A percentile compares a stretch with the other conserved stretches of the same genome.
phyloP scores from a whole-genome alignment of 2,113 vertebrate genomes.

The Parus major region DNA sequence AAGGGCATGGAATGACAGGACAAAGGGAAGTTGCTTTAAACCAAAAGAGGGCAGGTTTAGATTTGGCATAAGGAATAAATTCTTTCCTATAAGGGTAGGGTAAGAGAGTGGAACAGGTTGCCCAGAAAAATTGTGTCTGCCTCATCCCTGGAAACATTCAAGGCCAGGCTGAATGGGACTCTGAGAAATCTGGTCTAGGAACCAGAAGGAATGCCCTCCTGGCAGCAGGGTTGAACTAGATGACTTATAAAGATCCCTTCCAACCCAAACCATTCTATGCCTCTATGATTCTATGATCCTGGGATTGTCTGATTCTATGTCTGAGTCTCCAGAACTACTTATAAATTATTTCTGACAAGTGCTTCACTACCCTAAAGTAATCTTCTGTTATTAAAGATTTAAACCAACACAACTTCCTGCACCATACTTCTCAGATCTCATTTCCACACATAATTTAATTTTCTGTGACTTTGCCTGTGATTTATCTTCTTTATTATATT shows the following conservation, averaged over 20 bases:
- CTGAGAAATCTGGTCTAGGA: background rate
- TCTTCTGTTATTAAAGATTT: background rate
- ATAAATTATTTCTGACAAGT: background rate
- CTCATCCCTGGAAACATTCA: background rate
- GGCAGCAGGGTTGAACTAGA: background rate
- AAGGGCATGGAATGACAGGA: background rate
- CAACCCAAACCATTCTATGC: background rate
- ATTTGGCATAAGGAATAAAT: background rate
- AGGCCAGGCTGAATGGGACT: background rate
- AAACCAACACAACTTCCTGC: background rate
- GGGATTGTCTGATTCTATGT: background rate
- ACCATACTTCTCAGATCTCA: background rate
- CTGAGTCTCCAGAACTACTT: background rate
- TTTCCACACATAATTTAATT: slow-evolving; percentile 39
- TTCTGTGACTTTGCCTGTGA: background rate
- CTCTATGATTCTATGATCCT: background rate
- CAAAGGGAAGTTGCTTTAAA: background rate
- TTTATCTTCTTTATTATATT: slow-evolving; percentile 32
- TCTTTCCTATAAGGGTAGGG: background rate
- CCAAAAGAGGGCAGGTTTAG: background rate
- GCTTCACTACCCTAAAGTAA: background rate
- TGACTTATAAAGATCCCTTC: background rate
- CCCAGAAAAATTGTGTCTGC: background rate
- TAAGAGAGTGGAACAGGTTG: background rate
- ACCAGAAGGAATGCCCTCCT: background rate